phyloP scores from a whole-genome alignment of 1,140 invertebrate species.

The Tribolium madens region DNA sequence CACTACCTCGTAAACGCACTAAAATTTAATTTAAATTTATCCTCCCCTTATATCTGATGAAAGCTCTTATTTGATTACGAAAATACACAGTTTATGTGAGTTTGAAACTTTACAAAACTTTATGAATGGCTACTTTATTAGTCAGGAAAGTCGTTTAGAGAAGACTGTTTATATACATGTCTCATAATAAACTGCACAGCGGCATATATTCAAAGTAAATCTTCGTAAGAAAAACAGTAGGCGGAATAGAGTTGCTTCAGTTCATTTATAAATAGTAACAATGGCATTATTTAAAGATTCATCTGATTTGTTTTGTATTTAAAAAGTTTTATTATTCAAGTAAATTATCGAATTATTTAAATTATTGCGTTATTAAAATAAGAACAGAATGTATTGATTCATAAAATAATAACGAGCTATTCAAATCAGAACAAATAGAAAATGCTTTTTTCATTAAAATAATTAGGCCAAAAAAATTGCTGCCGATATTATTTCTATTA shows the following conservation, averaged over 20 bases:
- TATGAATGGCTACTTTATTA: constrained; percentile 32
- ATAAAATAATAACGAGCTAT: too few relatives aligned
- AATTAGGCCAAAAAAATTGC: not conserved
- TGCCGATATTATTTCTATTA: too few relatives aligned
- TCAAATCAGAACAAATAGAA: too few relatives aligned
- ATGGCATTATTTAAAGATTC: too few relatives aligned
- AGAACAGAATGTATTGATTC: too few relatives aligned
- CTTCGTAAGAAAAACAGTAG: not conserved
- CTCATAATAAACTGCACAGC: constrained; percentile 1
- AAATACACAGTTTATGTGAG: constrained; percentile 29
- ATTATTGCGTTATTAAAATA: too few relatives aligned
- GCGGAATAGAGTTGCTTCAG: not conserved
- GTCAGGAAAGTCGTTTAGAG: constrained; percentile 22
- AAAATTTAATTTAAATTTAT: constrained; percentile 30
- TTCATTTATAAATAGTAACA: too few relatives aligned
- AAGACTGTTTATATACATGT: constrained; percentile 27
- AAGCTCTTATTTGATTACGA: constrained; percentile 29
- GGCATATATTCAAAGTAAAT: not conserved
- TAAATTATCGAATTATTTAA: too few relatives aligned
- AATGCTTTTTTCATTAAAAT: too few relatives aligned
- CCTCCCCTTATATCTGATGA: not conserved
- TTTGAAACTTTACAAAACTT: constrained; percentile 25
- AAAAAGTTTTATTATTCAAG: too few relatives aligned
- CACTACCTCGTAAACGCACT: constrained; percentile 5
- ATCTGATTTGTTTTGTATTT: too few relatives aligned